Evolutionary conservation across 2,113 vertebrate species (phyloP).

Genomic region (Oxygymnocypris stewartii): DNA sequence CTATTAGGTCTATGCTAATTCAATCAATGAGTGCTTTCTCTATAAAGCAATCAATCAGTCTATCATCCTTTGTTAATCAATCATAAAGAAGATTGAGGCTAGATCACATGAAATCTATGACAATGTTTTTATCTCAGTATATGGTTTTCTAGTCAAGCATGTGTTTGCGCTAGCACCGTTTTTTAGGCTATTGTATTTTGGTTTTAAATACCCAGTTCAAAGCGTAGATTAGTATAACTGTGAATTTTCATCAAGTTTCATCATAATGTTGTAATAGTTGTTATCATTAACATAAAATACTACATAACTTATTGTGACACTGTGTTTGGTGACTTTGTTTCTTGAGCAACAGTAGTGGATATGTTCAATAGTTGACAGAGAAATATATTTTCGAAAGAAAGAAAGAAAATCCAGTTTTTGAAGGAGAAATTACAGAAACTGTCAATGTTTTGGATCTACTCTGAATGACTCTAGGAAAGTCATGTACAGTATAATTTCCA

Average conservation of each 20-base stretch:
- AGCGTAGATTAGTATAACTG: neutral
- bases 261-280: neutral
- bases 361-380: neutral
- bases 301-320: no score
- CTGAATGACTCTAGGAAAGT: neutral
- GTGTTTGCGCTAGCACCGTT: neutral
- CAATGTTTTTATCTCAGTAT: neutral
- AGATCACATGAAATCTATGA: neutral
- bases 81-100: neutral
- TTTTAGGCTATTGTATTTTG: neutral
- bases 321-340: neutral
- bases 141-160: neutral
- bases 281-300: neutral
- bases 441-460: neutral
- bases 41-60: constrained; percentile 4
- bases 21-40: neutral
- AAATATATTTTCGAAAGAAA: neutral
- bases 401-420: neutral
- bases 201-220: neutral
- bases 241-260: neutral
- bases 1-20: neutral
- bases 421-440: neutral
- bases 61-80: neutral
- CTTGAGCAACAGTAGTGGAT: neutral
- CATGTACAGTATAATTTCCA: neutral